Percentiles rank a stretch among this genome's conserved stretches.
Evolutionary conservation across 2,113 vertebrate genomes (phyloP).

Genomic region (Misgurnus anguillicaudatus): DNA sequence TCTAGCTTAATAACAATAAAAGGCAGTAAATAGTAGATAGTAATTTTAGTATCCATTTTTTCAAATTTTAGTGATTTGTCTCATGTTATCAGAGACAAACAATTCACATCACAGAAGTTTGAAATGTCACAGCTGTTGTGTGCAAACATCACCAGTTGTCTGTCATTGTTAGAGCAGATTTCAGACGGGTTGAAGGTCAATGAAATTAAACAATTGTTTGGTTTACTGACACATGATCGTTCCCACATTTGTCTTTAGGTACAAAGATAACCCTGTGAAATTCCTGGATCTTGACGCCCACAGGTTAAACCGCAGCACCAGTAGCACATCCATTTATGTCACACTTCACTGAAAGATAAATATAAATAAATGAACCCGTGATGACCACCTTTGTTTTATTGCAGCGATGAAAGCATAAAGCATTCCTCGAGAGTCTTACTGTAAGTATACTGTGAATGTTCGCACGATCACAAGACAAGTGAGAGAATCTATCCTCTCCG

Average conservation of each 20-base stretch:
- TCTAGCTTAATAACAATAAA: too few relatives aligned
- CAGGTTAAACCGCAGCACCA: conserved; percentile 39
- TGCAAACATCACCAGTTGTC: not conserved
- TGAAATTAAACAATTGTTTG: not conserved
- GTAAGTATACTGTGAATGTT: not conserved
- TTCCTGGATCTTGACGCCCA: conserved; percentile 41
- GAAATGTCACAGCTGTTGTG: not conserved
- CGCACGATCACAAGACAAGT: conserved; percentile 9
- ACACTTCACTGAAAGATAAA: conserved; percentile 15
- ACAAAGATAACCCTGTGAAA: conserved; percentile 50
- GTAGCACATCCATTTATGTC: conserved; percentile 23
- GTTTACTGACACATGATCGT: conserved; percentile 22
- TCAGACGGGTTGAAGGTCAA: conserved; percentile 6
- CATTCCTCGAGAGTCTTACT: not conserved
- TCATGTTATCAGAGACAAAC: not conserved
- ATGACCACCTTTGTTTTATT: not conserved
- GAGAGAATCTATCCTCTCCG: not conserved
- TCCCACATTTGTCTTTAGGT: conserved; percentile 39
- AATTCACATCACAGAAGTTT: not conserved
- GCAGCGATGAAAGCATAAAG: not conserved
- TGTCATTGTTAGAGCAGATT: not conserved
- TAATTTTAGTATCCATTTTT: too few relatives aligned
- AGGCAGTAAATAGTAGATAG: too few relatives aligned
- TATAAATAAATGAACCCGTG: not conserved
- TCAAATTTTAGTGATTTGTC: not conserved